Evolutionary conservation across 23 tunicate species (phyloP).

Genomic region (Pegea sp.): DNA sequence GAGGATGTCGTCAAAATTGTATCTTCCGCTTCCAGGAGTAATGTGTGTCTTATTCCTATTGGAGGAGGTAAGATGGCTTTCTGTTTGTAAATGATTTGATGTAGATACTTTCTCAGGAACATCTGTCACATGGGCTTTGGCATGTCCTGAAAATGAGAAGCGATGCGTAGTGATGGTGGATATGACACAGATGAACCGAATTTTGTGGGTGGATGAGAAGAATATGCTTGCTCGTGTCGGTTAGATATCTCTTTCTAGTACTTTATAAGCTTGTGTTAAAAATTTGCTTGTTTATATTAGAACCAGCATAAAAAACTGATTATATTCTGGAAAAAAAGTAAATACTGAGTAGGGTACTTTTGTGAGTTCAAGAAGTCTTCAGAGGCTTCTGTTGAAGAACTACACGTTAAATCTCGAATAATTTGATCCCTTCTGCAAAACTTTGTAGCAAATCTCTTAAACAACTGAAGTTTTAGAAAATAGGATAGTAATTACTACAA

Average conservation of each 20-base stretch:
- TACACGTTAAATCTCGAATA: too few relatives aligned
- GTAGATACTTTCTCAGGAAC: slow-evolving; percentile 14
- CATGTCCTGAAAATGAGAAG: slow-evolving; percentile 59
- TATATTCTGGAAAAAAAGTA: neutral
- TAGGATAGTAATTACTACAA: too few relatives aligned
- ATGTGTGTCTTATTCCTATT: slow-evolving; percentile 80
- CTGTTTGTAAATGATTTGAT: neutral
- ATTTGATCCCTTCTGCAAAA: too few relatives aligned
- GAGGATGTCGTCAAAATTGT: slow-evolving; percentile 67
- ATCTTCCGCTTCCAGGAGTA: slow-evolving; percentile 29
- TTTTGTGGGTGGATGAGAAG: slow-evolving; percentile 90
- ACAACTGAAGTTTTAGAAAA: too few relatives aligned
- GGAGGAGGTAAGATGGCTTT: slow-evolving; percentile 49
- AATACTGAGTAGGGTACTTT: too few relatives aligned
- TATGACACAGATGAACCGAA: slow-evolving; percentile 86
- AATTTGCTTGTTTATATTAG: neutral
- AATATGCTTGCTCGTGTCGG: slow-evolving; percentile 75
- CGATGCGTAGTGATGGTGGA: slow-evolving; percentile 59
- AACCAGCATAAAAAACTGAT: neutral
- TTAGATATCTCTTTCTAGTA: neutral
- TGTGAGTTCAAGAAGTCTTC: too few relatives aligned
- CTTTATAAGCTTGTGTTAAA: neutral
- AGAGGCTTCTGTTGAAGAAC: too few relatives aligned
- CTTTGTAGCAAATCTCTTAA: too few relatives aligned
- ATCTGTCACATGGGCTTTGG: slow-evolving; percentile 46